Evolutionary conservation across 23 tunicate genomes (phyloP).

Genomic region (Oikopleura dioica): DNA sequence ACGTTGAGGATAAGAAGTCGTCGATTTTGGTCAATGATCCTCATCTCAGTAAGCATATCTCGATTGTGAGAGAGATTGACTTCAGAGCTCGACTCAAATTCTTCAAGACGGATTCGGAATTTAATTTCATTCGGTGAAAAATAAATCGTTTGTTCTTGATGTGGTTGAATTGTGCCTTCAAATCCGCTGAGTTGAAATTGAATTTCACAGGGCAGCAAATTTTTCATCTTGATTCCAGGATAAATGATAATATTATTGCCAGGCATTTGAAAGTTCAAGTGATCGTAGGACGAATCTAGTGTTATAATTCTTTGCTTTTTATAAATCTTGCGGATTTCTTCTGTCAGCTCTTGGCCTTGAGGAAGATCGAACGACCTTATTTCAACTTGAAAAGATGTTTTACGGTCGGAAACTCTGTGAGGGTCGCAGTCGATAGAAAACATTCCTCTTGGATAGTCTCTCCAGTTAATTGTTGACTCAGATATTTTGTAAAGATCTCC

Average conservation of each 20-base stretch:
- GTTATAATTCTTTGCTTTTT: no score
- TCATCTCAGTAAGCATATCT: not conserved
- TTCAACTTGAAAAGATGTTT: no score
- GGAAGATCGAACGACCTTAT: no score
- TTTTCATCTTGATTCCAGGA: not conserved
- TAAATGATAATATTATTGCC: not conserved
- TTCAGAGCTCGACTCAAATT: conserved; percentile 47
- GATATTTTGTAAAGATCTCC: no score
- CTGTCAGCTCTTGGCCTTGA: no score
- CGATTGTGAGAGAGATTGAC: conserved; percentile 24
- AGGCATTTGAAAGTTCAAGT: not conserved
- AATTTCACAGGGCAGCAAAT: not conserved
- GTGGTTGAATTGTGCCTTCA: not conserved
- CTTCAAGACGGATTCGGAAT: conserved; percentile 30
- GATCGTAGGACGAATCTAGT: not conserved
- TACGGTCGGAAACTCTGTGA: no score
- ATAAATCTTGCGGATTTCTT: no score
- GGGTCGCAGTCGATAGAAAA: no score
- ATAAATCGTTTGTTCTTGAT: not conserved
- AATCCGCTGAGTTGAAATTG: not conserved
- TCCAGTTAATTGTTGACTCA: no score
- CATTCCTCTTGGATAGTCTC: no score
- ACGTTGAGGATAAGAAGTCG: conserved; percentile 44
- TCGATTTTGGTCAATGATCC: not conserved
- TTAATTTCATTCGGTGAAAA: not conserved